Conservation (phyloP, 2,113 vertebrate species). For the Elephas maximus region DNA sequence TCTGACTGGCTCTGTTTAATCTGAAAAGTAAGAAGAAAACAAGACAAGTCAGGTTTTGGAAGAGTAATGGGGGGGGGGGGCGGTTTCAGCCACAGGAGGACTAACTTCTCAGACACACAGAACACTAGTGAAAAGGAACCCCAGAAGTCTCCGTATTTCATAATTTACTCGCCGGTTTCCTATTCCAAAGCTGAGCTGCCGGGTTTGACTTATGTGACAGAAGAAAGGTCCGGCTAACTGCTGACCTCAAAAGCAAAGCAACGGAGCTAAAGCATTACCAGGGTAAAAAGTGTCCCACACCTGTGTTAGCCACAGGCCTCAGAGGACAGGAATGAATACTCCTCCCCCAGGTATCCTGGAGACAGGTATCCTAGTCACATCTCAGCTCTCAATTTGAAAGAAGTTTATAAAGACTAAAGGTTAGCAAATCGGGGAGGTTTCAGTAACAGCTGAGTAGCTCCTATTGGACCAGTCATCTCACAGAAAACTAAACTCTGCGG, state of each 20-base stretch:
- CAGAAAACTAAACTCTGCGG: background rate
- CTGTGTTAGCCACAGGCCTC: background rate
- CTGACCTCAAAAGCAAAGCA: background rate
- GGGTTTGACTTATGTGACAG: background rate
- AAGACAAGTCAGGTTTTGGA: background rate
- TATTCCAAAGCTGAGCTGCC: background rate
- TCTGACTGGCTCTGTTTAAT: slow-evolving; percentile 98
- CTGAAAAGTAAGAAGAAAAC: slow-evolving; percentile 85
- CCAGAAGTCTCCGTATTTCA: fast-evolving
- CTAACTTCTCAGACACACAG: fast-evolving
- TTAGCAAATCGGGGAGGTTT: background rate
- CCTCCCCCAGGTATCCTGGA: background rate
- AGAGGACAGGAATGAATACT: background rate
- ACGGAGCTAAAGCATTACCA: background rate
- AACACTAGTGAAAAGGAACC: fast-evolving
- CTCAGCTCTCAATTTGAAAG: background rate
- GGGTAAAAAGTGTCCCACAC: background rate
- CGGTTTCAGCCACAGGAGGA: background rate
- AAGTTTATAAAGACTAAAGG: background rate
- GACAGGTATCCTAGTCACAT: background rate
- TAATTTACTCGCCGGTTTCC: fast-evolving
- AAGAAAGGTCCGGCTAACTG: fast-evolving
- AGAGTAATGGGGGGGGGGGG: fast-evolving
- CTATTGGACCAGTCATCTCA: background rate
- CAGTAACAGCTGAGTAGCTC: fast-evolving